Evolutionary conservation across 2,797 vertebrate species (phyloP).

Genomic region (Anableps anableps): DNA sequence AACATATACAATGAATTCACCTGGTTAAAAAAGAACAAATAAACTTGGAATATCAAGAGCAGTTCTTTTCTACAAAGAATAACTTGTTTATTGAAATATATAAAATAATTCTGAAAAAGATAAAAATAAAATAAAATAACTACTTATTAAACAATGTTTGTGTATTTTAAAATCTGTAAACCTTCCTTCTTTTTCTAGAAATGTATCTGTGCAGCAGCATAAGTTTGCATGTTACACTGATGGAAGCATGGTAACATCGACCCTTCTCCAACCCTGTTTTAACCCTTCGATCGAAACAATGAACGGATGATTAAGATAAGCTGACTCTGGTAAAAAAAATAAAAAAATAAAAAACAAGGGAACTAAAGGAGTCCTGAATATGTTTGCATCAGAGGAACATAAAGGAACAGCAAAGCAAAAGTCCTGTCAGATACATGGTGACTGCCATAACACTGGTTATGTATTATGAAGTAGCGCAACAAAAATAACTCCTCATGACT

Average conservation of each 20-base stretch:
- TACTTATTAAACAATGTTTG: background rate
- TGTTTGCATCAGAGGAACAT: background rate
- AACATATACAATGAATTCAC: background rate
- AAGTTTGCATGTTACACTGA: background rate
- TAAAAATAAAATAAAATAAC: background rate
- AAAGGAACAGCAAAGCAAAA: background rate
- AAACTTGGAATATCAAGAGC: background rate
- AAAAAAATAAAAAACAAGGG: background rate
- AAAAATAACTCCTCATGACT: background rate
- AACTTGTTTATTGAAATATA: background rate
- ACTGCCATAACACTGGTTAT: background rate
- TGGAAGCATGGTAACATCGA: no score
- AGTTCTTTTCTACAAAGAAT: background rate
- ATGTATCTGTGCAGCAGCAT: background rate
- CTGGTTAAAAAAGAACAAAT: background rate
- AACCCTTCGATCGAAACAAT: background rate
- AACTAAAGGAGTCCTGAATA: background rate
- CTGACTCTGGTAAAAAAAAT: background rate
- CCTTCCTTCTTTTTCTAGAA: background rate
- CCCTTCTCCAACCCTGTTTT: background rate
- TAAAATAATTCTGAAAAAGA: background rate
- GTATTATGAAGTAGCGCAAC: background rate
- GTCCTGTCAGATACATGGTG: no score
- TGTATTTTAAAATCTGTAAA: background rate
- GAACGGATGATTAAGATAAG: background rate